A percentile compares a stretch with the other conserved stretches of the same genome.
Conservation (phyloP, 2,797 vertebrate species). For the Brachyalestes nurse region DNA sequence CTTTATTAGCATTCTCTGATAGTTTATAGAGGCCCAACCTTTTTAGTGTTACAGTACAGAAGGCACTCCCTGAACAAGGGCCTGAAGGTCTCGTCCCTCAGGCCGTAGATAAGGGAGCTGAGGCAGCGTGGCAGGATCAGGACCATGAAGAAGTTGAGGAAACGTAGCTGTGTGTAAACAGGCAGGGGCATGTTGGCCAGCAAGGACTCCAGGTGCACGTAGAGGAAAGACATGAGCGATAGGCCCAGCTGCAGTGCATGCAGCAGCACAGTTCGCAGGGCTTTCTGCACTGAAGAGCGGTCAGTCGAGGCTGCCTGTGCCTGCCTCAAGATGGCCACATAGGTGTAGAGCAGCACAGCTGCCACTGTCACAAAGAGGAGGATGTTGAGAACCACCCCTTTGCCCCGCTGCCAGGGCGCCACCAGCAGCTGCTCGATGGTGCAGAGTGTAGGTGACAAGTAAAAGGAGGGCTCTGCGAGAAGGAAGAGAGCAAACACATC, state of each 20-base stretch:
- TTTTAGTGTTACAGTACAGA: background rate
- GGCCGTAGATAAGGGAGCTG: conserved; percentile 71
- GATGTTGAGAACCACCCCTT: conserved; percentile 21
- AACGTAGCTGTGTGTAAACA: conserved; percentile 32
- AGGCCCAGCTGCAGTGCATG: conserved; percentile 49
- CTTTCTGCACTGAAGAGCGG: conserved; percentile 21
- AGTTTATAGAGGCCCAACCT: background rate
- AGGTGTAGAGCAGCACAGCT: conserved; percentile 42
- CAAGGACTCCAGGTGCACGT: conserved; percentile 36
- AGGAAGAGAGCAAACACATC: conserved; percentile 51
- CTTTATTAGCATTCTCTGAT: background rate
- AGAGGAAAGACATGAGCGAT: conserved; percentile 47
- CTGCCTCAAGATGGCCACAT: conserved; percentile 50
- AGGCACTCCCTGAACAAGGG: conserved; percentile 64
- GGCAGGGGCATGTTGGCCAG: conserved; percentile 15
- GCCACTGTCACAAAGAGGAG: conserved; percentile 26
- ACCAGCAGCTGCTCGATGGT: conserved; percentile 32
- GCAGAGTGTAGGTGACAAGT: conserved; percentile 35
- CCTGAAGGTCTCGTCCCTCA: conserved; percentile 68
- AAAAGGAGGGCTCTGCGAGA: conserved; percentile 39
- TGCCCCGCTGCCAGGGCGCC: conserved; percentile 46
- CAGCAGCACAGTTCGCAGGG: conserved; percentile 42
- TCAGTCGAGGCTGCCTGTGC: conserved; percentile 34
- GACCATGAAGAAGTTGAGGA: conserved; percentile 58
- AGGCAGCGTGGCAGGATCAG: conserved; percentile 70